Percentiles rank a stretch among this genome's conserved stretches.
Evolutionary conservation across 2,888 invertebrate genomes (phyloP).

Genomic region (Anthoptus insignis): DNA sequence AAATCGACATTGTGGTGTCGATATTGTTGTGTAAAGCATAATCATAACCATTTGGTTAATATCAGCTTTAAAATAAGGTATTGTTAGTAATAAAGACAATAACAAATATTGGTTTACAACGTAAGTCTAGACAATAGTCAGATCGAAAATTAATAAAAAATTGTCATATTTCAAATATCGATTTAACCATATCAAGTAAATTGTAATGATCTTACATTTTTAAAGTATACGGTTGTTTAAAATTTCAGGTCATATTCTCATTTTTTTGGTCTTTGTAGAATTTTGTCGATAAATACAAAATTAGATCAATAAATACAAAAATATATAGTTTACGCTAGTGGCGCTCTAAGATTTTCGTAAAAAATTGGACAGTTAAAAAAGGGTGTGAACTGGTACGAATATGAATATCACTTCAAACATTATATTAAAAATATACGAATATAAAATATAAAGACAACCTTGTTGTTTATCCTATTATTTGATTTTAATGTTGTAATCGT

Average conservation of each 20-base stretch:
- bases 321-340: background rate
- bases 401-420: no score
- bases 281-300: background rate
- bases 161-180: constrained; percentile 40
- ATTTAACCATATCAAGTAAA: constrained; percentile 42
- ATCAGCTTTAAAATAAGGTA: constrained; percentile 65
- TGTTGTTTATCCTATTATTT: no score
- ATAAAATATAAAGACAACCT: no score
- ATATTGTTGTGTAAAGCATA: constrained; percentile 61
- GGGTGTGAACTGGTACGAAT: no score
- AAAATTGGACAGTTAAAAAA: background rate
- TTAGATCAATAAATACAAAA: background rate
- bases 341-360: background rate
- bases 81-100: constrained; percentile 68
- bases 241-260: background rate
- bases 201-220: background rate
- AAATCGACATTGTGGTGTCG: constrained; percentile 63
- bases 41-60: constrained; percentile 56
- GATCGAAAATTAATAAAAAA: background rate
- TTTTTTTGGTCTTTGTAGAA: background rate
- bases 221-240: background rate
- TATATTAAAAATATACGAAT: background rate
- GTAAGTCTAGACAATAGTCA: constrained; percentile 9
- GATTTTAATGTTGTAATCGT: no score
- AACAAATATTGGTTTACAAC: constrained; percentile 49